Evolutionary conservation across 2,113 vertebrate species (phyloP).

Genomic region (Coptodon rendalli): DNA sequence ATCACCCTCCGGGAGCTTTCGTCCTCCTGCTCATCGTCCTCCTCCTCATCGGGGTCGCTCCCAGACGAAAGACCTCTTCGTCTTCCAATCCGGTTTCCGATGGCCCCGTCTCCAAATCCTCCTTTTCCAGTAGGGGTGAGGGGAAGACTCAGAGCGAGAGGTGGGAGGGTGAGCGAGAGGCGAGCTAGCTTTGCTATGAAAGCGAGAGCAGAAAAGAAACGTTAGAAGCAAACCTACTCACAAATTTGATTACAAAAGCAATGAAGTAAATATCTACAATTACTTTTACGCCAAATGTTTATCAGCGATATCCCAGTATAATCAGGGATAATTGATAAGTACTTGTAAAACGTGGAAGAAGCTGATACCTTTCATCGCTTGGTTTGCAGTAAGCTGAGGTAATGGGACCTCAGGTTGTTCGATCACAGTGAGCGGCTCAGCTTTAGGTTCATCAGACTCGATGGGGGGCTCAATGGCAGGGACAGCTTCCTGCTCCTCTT

Average conservation of each 20-base stretch:
- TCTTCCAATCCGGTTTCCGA: slow-evolving; percentile 68
- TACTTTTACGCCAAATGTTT: background rate
- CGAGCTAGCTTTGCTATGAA: slow-evolving; percentile 83
- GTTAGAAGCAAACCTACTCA: background rate
- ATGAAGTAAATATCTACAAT: background rate
- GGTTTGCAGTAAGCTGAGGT: slow-evolving; percentile 60
- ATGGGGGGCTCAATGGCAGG: background rate
- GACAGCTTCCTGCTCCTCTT: slow-evolving; percentile 18
- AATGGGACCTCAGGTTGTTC: slow-evolving; percentile 60
- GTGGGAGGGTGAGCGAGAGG: slow-evolving; percentile 83
- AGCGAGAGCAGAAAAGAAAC: background rate
- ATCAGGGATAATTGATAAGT: background rate
- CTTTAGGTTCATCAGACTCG: slow-evolving; percentile 24
- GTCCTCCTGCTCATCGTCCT: slow-evolving; percentile 81
- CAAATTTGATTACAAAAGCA: background rate
- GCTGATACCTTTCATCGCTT: slow-evolving; percentile 74
- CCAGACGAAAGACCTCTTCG: slow-evolving; percentile 70
- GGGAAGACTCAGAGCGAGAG: slow-evolving; percentile 81
- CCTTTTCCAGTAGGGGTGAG: slow-evolving; percentile 74
- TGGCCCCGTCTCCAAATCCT: slow-evolving; percentile 75
- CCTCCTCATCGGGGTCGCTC: slow-evolving; percentile 77
- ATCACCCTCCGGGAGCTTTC: slow-evolving; percentile 78
- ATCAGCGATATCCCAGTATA: background rate
- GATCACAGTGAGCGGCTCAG: slow-evolving; percentile 58
- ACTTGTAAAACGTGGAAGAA: background rate